Evolutionary conservation across 2,797 vertebrate genomes (phyloP), one percentile per base, ranked within the genome.

Genomic region (Adelosebastes latens): DNA sequence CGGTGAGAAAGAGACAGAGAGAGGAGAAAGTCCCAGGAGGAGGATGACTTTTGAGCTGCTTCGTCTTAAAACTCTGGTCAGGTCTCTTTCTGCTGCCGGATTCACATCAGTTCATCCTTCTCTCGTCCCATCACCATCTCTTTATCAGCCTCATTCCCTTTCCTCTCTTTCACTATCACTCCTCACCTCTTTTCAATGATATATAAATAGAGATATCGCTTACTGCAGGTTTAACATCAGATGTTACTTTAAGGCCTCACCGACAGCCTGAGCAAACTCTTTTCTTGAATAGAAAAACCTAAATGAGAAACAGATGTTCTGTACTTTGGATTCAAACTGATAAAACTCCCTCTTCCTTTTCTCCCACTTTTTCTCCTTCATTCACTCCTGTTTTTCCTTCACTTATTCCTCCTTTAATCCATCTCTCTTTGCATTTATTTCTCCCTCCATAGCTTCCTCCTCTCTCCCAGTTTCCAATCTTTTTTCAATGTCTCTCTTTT

Each of bases 221-320:
- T 49, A 22, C 61, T 27, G 66, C 46, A 65, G 63, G 65, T 72
- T 60, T 56, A 66, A 55, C 22, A 34, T 69, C 46, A 29, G 60
- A 61, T 52, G 68, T 61, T 71, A 4, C 62, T 77, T 64, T 3
- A n/a, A 34, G 58, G 77, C 74, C 72, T 69, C 66, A 61, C 55
- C 34, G 1, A 18, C 60, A 2, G 56, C 24, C 20, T 6, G 27
- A 71, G 60, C 36, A n/a, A 27, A 27, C 6, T 77, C 36, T 68
- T 20, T 29, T 22, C 42, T 22, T 2, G 16, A 70, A 68, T 2
- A 75, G 34, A 68, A 73, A 85, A 71, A 22, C 3, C 8, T 0
- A 70, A 87, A 94, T 89, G 77, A 74, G 70, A 87, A 91, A 74
- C 86, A 89, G 86, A 91, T 91, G 88, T 81, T 80, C 13, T 79